Evolutionary conservation across 2,888 invertebrate genomes (phyloP), one percentile per base, ranked within the genome.

Genomic region (Acanthosepion esculentum): DNA sequence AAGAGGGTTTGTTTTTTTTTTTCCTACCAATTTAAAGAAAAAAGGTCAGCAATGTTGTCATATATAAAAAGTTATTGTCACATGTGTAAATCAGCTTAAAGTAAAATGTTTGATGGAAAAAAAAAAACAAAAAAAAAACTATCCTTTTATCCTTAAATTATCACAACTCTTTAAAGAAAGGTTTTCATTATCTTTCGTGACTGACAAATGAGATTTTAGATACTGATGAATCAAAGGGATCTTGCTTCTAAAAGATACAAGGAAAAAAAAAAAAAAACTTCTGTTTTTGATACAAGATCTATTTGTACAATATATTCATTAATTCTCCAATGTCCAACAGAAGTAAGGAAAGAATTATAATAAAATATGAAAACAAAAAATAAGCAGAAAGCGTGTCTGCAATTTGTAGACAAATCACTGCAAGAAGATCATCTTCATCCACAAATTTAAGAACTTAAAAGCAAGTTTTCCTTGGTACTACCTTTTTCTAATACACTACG

Each of bases 121-220:
- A 41, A 41, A 41, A 41, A 41, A 41, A 41, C n/a, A 41, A 41
- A 41, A 41, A 41, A 41, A 41, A 78, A 33, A 78, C 18, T 8
- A n/a, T 78, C 7, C 29, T 78, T 78, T 78, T n/a, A 33, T 33
- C 78, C 23, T n/a, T 78, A 78, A n/a, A 78, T 78, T 78, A 20
- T n/a, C 10, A 78, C n/a, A 15, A 78, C 78, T 78, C 78, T 10
- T n/a, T n/a, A n/a, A 78, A 78, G 78, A n/a, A 59, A 59, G 59
- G 59, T 59, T 59, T 59, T 59, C 59, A 78, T 78, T 78, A 78
- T 78, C 33, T 78, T 78, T 78, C n/a, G 15, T n/a, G 78, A n/a
- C 78, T 78, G 78, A n/a, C 78, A 78, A 78, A 78, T 78, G 78
- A 33, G n/a, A n/a, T 78, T 78, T 78, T 78, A n/a, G n/a, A 78